Conservation (phyloP, 2,113 vertebrate species). For the Ammodytes marinus region DNA sequence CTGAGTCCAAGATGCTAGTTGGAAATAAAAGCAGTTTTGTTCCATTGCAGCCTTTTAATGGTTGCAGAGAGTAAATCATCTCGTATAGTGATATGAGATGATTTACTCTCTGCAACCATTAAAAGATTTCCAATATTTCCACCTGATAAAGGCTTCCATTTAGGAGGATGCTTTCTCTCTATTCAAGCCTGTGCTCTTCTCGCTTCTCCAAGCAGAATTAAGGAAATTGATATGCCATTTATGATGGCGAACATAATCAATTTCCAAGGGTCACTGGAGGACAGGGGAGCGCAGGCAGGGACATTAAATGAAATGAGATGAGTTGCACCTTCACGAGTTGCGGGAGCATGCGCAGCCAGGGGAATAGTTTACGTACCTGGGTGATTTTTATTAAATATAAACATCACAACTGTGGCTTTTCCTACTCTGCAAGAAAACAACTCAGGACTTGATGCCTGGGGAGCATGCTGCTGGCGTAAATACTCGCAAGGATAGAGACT, state of each 20-base stretch:
- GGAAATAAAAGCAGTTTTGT: neutral
- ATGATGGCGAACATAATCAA: constrained; percentile 50
- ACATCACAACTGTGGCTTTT: constrained; percentile 31
- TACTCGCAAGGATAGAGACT: constrained; percentile 56
- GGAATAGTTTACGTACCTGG: constrained; percentile 21
- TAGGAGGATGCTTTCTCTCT: constrained; percentile 26
- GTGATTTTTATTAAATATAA: constrained; percentile 55
- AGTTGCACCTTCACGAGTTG: constrained; percentile 36
- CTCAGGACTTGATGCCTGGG: constrained; percentile 38
- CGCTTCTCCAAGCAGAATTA: constrained; percentile 48
- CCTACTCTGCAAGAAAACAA: constrained; percentile 32
- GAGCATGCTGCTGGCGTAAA: constrained; percentile 42
- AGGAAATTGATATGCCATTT: constrained; percentile 64
- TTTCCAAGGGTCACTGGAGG: constrained; percentile 58
- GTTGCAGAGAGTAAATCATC: too few relatives aligned
- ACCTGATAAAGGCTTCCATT: constrained; percentile 52
- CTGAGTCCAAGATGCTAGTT: neutral
- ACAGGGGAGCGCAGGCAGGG: constrained; percentile 12
- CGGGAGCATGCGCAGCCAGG: neutral
- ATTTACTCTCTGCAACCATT: constrained; percentile 21
- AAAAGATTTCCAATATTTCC: constrained; percentile 29
- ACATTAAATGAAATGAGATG: constrained; percentile 57
- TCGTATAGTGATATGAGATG: constrained; percentile 9
- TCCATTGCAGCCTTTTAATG: neutral
- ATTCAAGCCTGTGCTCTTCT: constrained; percentile 33